Evolutionary conservation across 2,113 vertebrate species (phyloP), one percentile per base, ranked within the genome.

Genomic region (Vimba vimba): DNA sequence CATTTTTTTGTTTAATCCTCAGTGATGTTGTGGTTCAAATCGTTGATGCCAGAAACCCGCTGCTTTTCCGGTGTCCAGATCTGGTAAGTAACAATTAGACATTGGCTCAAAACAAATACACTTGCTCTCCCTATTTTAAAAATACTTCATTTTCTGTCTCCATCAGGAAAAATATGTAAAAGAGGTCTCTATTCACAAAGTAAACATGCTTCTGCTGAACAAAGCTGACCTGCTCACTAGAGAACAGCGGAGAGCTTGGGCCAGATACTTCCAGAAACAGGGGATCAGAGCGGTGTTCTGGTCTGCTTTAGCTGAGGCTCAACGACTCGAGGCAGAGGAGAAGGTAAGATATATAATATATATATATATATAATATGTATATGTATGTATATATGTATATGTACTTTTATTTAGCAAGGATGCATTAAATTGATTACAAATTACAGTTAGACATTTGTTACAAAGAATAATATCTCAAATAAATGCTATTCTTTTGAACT

Each of bases 1-100:
- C 1, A 13, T 25, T 33, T 82, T 82, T 78, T 82, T 36, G 11
- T 87, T 30, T 88, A 83, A 88, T 88, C 36, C 86, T 93, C 68
- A 99, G 98, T 90, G 98, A 99, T 47, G 82, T 99, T 2, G 96
- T 99, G 60, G 96, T 99, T 87, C 98, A 99, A 91, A 99, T 99
- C 80, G 96, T 99, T 76, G 98, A 99, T 93, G 98, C 96, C 89
- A 96, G 98, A 91, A 98, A 99, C 82, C 98, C 98, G 0, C 93
- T 97, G 85, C 94, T 99, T 55, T 99, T 99, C 87, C 94, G 98
- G 87, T 98, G 98, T 90, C 95, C 94, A 81, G 98, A 99, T 91
- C 93, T 99, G 93, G 98, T 99, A 92, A 95, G 97, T 95, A 52
- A 27, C 23, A 57, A 57, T 12, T 12, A 45, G n/a, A 75, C 19